Base-by-base conservation (phyloP, 1,140 invertebrate genomes). In the Drosophila teissieri region DNA sequence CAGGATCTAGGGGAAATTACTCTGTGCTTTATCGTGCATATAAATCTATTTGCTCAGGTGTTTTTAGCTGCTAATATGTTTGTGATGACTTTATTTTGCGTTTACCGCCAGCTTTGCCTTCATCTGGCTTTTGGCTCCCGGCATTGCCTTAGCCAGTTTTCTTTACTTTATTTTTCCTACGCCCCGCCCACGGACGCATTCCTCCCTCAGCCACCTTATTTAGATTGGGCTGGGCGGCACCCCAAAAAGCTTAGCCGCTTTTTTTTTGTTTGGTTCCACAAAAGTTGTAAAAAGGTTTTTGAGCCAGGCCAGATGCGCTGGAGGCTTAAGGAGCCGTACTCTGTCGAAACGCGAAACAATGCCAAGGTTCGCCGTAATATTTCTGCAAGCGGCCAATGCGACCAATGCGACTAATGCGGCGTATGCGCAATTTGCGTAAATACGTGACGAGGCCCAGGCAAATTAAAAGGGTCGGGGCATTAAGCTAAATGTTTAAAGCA, bases 11-110 rank as follows among this genome's bases (percentile, higher is more conserved):
- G 85, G 84, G 84, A 89, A 89, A 89, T 89, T 89, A 89, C 84
- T 89, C 73, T 84, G 80, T 90, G 85, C 85, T 89, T 89, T 89
- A 89, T 89, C 84, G 84, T 90, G 84, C 84, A 90, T 89, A 89
- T 89, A 89, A 89, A 89, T 89, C 84, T 89, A 89, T 89, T 89
- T 89, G 84, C 84, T 89, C 84, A 89, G 84, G 84, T 89, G 84
- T 89, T 89, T 89, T 90, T 90, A 83, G 85, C 80, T 85, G 84
- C 85, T 89, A 89, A 89, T 89, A 89, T 89, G 84, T 89, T 89
- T 89, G 84, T 89, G 84, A 89, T 89, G 84, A 89, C 84, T 89
- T 89, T 89, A 89, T 89, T 89, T 89, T 89, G 73, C 85, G 84
- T 83, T 88, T 88, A 84, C 84, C 80, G 81, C 81, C 81, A 74